phyloP scores from a whole-genome alignment of 2,797 vertebrate genomes.

The Melanotaenia boesemani region DNA sequence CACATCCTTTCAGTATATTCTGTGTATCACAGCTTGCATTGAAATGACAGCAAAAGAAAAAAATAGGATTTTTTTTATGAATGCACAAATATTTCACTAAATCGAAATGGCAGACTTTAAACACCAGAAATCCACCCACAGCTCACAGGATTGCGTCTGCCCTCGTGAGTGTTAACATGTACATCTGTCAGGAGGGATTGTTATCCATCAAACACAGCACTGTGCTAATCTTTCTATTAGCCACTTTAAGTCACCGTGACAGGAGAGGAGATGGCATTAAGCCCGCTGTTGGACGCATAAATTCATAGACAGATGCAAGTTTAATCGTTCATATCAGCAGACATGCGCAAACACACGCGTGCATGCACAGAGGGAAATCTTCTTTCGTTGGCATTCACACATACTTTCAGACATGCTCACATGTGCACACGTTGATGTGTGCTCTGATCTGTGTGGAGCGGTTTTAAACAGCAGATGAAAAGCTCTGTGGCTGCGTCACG shows the following conservation, averaged over 20 bases:
- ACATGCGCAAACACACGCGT: not conserved
- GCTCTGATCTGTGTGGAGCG: not conserved
- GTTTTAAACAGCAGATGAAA: constrained; percentile 45
- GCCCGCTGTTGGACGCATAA: constrained; percentile 42
- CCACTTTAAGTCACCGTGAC: constrained; percentile 44
- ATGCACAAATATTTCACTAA: constrained; percentile 1
- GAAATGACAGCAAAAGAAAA: not conserved
- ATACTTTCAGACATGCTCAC: not conserved
- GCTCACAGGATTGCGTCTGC: constrained; percentile 17
- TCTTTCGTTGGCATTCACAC: not conserved
- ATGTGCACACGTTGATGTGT: not conserved
- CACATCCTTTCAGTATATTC: not conserved
- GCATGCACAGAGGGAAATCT: not conserved
- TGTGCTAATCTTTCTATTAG: constrained; percentile 53
- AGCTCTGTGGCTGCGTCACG: constrained; percentile 36
- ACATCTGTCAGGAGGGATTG: constrained; percentile 50
- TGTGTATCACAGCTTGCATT: not conserved
- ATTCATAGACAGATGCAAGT: constrained; percentile 49
- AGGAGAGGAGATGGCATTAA: constrained; percentile 43
- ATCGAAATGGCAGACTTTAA: constrained; percentile 28
- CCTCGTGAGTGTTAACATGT: constrained; percentile 12
- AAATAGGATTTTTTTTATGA: not conserved
- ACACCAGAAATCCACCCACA: constrained; percentile 1
- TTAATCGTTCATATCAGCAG: constrained; percentile 46
- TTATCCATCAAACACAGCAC: constrained; percentile 31